Base-by-base conservation (phyloP, 1,140 invertebrate genomes). In the Cherax quadricarinatus region DNA sequence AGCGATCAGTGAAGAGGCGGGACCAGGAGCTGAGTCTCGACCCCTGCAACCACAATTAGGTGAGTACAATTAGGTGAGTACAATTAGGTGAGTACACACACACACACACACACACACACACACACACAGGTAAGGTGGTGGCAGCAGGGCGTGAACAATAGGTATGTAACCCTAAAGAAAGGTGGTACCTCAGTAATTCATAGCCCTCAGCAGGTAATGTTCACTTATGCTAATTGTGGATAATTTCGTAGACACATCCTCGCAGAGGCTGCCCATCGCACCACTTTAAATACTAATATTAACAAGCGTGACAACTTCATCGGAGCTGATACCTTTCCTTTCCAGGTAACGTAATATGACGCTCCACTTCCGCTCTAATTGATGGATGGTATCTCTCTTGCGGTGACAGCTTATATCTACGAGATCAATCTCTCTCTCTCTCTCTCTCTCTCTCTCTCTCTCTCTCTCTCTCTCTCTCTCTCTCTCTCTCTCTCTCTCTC, bases 221-320 rank as follows among this genome's bases (percentile, higher is more conserved):
- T n/a, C 62, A n/a, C 62, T 70, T 70, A 70, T 70, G 62, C 62
- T 70, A 70, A 70, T 70, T 70, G 62, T 16, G 62, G 62, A 70
- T 70, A 70, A 70, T 70, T 21, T 16, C 5, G 21, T 5, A 70
- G 62, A 0, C 16, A 16, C 62, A 16, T 70, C 62, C 62, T 70
- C 12, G 62, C 18, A 1, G 14, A 14, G 5, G 62, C 16, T 70
- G 12, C 16, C 5, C 10, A 5, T 70, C 16, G 4, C 21, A 1
- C 62, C 16, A n/a, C 12, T 5, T 21, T 16, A 70, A 70, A 70
- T n/a, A 70, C 62, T 70, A n/a, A 70, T 16, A 70, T 70, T 70
- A n/a, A 70, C 12, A n/a, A 18, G 4, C 62, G 16, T n/a, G 62
- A 70, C 62, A 70, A 70, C 62, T 70, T 70, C 62, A 70, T 70